Base-by-base conservation (phyloP, 2,888 invertebrate species). In the Lysandra bellargus region DNA sequence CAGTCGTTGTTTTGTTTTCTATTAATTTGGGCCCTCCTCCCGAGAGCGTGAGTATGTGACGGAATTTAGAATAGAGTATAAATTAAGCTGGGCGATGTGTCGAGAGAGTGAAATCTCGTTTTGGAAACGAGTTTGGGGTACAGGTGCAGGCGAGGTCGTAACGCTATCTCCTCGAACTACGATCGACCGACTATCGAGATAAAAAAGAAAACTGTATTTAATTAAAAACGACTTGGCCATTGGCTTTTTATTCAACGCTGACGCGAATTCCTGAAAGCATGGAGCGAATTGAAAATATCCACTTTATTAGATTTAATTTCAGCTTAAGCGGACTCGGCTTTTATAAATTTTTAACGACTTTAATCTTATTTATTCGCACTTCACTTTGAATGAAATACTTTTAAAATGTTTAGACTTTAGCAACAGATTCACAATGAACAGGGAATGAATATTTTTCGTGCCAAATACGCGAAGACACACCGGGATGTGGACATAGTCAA, bases 91-190 rank as follows among this genome's bases (percentile, higher is more conserved):
- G 49, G 79, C 73, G 49, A 80, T 80, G 75, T 83, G 88, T 86
- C 84, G 85, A 88, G 90, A 91, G 91, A 93, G 93, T 91, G 92
- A 93, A 93, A 93, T 91, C 91, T 88, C 92, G 92, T 93, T 91
- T 88, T 84, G 85, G 84, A 85, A 91, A 93, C 93, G 92, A 90
- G 93, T 94, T 92, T 86, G 80, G 85, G 87, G 87, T 90, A 92
- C 93, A 94, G 93, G 93, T 93, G 93, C 90, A 90, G 82, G 82
- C 80, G 82, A 80, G 82, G 80, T 80, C 81, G 81, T 81, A 81
- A 79, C 81, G 82, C 83, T 84, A 84, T 86, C 85, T 86, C 80
- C 80, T 73, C 49, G 49, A 69, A 69, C 57, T 78, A 76, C 61
- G 64, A 75, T 60, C 72, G 23, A 17, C 49, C 12, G n/a, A 23